phyloP scores from a whole-genome alignment of 2,888 invertebrate species.

The Congeria kusceri region DNA sequence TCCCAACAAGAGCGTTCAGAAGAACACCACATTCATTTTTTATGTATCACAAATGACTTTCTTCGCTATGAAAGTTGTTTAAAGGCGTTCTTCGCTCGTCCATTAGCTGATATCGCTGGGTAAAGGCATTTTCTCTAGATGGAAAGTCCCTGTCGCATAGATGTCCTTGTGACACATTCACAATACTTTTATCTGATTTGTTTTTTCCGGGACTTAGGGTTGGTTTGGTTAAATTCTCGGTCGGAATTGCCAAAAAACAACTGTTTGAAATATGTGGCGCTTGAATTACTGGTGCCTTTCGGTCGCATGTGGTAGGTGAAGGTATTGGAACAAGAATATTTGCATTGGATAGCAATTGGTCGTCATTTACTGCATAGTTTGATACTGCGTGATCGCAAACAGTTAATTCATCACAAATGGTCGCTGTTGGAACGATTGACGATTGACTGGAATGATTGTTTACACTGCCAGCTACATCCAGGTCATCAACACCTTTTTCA shows the following conservation, averaged over 20 bases:
- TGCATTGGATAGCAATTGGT: not conserved
- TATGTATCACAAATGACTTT: constrained; percentile 57
- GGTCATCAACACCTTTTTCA: not conserved
- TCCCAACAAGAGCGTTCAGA: not conserved
- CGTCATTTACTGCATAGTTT: constrained; percentile 35
- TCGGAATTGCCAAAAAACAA: not conserved
- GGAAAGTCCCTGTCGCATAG: not conserved
- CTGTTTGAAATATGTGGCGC: not conserved
- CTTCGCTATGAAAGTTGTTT: constrained; percentile 38
- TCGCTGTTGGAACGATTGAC: not conserved
- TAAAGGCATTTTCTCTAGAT: not conserved
- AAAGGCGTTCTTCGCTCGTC: constrained; percentile 37
- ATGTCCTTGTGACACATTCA: not conserved
- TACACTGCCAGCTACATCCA: not conserved
- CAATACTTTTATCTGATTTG: not conserved
- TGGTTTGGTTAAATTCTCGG: not conserved
- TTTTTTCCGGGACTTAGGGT: too few relatives aligned
- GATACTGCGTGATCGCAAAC: constrained; percentile 22
- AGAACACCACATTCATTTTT: not conserved
- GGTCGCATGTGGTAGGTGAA: too few relatives aligned
- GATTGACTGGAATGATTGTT: constrained; percentile 29
- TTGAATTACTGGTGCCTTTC: too few relatives aligned
- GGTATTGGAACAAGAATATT: too few relatives aligned
- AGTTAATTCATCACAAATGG: not conserved
- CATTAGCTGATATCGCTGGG: not conserved